These are phyloP conservation scores for Ptychadena robeensis DNA, from an alignment of 2,797 vertebrate genomes.

Conservation along the genomic window DNA sequence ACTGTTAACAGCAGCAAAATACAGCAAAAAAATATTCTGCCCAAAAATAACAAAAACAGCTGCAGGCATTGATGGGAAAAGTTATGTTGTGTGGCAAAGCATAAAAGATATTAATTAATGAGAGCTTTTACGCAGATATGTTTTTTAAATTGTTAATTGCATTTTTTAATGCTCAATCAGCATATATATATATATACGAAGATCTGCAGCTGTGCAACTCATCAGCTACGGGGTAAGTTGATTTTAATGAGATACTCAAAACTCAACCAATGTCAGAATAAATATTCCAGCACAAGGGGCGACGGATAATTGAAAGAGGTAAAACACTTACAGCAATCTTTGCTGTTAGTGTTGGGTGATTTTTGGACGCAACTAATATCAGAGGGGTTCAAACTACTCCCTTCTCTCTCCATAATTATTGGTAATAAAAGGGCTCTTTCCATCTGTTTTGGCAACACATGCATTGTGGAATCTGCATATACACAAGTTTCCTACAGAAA, in stretches of 20 bases:
- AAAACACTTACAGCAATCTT: no score
- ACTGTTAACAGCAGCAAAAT: constrained; percentile 58
- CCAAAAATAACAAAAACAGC: constrained; percentile 61
- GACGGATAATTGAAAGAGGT: no score
- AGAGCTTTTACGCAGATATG: constrained; percentile 38
- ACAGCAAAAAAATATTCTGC: constrained; percentile 33
- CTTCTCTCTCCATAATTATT: no score
- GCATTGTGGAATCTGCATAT: no score
- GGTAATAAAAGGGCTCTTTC: no score
- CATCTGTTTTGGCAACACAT: no score
- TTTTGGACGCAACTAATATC: no score
- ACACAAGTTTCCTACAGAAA: no score
- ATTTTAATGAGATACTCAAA: not conserved
- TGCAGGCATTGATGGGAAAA: constrained; percentile 54
- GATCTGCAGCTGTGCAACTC: constrained; percentile 16
- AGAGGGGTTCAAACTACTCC: no score
- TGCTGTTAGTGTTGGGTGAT: no score
- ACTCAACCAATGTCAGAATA: not conserved
- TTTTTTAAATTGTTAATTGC: constrained; percentile 40
- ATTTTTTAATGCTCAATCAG: constrained; percentile 25
- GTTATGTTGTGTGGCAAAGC: constrained; percentile 38
- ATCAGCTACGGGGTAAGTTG: constrained; percentile 1
- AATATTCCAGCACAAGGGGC: not conserved
- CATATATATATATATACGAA: constrained; percentile 23
- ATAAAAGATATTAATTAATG: constrained; percentile 47